These are phyloP conservation scores for Maconellicoccus hirsutus DNA, from an alignment of 1,140 invertebrate species.

Conservation along the genomic window DNA sequence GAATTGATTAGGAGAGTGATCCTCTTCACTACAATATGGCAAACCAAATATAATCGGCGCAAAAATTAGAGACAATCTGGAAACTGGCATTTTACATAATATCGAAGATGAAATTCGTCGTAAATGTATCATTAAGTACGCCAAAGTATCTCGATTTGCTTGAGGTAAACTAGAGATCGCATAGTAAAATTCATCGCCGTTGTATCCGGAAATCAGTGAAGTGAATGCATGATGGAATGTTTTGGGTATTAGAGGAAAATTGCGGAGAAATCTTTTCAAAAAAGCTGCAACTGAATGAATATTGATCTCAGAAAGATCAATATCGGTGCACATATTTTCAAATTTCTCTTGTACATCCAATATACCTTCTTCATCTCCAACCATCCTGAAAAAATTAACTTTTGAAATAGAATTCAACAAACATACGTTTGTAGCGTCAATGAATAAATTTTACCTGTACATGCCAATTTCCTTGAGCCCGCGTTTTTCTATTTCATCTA, in stretches of 20 bases:
- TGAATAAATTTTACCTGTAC: constrained; percentile 40
- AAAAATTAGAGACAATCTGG: background rate
- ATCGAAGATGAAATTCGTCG: constrained; percentile 36
- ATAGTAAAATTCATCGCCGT: constrained; percentile 46
- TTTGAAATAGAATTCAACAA: background rate
- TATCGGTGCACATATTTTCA: constrained; percentile 48
- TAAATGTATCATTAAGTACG: constrained; percentile 71
- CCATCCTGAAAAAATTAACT: constrained; percentile 44
- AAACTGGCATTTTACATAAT: background rate
- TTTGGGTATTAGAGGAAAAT: constrained; percentile 72
- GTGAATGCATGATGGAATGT: constrained; percentile 63
- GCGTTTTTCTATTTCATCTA: constrained; percentile 81
- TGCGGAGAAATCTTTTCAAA: constrained; percentile 75
- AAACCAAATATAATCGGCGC: background rate
- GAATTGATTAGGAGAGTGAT: background rate
- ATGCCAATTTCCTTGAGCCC: constrained; percentile 76
- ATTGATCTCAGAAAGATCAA: constrained; percentile 56
- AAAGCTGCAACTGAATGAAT: constrained; percentile 73
- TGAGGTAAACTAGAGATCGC: constrained; percentile 62
- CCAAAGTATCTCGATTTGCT: constrained; percentile 76
- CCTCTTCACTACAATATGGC: background rate
- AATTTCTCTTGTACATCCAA: constrained; percentile 74
- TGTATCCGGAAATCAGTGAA: constrained; percentile 32
- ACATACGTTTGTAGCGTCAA: background rate
- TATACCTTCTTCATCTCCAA: constrained; percentile 73